phyloP scores from a whole-genome alignment of 2,888 invertebrate genomes.

The Malthinus flaveolus region DNA sequence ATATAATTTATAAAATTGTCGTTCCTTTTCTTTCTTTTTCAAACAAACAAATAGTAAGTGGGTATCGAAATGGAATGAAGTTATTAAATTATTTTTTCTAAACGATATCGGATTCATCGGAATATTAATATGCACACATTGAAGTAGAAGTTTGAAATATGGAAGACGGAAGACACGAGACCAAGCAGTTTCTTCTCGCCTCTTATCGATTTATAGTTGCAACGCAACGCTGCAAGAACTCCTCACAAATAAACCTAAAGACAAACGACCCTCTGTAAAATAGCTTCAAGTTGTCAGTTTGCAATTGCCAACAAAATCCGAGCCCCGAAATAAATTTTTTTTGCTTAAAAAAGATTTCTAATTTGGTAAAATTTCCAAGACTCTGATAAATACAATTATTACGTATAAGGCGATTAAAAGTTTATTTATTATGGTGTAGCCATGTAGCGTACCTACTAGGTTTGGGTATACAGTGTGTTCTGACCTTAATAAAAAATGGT shows the following conservation, averaged over 20 bases:
- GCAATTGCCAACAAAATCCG: not conserved
- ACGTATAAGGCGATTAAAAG: too few species aligned
- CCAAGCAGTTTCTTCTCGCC: slow-evolving; percentile 12
- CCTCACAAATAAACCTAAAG: slow-evolving; percentile 29
- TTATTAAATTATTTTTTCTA: not conserved
- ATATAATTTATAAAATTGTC: not conserved
- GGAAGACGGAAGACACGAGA: slow-evolving; percentile 12
- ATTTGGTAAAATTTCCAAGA: too few species aligned
- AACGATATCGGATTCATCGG: slow-evolving; percentile 10
- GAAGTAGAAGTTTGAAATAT: slow-evolving; percentile 20
- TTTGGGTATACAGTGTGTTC: too few species aligned
- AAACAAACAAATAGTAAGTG: not conserved
- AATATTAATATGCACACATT: slow-evolving; percentile 23
- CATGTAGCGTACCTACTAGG: too few species aligned
- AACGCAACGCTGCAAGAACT: slow-evolving; percentile 17
- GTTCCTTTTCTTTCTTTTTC: too few species aligned
- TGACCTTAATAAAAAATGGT: too few species aligned
- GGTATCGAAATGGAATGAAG: too few species aligned
- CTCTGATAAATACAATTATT: too few species aligned
- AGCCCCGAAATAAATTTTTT: too few species aligned
- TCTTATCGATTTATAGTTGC: slow-evolving; percentile 16
- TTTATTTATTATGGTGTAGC: too few species aligned
- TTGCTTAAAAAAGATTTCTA: too few species aligned
- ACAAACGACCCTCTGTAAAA: slow-evolving; percentile 38
- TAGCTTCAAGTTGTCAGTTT: slow-evolving; percentile 22